Conservation (phyloP, 1,140 invertebrate species). For the Cyclargus thomasi region DNA sequence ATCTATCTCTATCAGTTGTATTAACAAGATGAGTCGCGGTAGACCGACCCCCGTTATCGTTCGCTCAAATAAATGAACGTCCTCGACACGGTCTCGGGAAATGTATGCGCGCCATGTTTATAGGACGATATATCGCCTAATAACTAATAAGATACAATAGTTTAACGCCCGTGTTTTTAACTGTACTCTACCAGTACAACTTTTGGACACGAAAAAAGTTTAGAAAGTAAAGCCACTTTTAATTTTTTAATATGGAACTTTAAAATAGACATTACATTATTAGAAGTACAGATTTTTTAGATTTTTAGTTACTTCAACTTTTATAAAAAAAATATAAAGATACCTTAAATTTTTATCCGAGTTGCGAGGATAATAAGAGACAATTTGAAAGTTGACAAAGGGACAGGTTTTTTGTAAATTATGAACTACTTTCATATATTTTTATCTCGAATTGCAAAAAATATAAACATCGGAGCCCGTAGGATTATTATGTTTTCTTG, state of each 20-base stretch:
- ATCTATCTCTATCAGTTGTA: background rate
- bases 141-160: background rate
- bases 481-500: background rate
- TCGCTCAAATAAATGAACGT: background rate
- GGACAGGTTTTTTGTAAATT: too few relatives aligned
- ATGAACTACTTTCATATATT: background rate
- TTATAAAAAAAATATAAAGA: too few relatives aligned
- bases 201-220: background rate
- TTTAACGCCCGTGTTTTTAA: background rate
- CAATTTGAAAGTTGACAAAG: too few relatives aligned
- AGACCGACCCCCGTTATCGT: background rate
- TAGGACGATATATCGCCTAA: background rate
- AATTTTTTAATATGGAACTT: too few relatives aligned
- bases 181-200: background rate
- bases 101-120: background rate
- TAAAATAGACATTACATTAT: too few relatives aligned
- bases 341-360: too few relatives aligned
- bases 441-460: background rate
- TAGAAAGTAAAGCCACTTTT: too few relatives aligned
- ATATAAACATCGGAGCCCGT: background rate
- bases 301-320: too few relatives aligned
- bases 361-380: too few relatives aligned
- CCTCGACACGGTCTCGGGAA: slow-evolving; percentile 11
- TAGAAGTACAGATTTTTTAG: too few relatives aligned
- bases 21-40: background rate